Evolutionary conservation across 2,113 vertebrate genomes (phyloP), one percentile per base, ranked within the genome.

Genomic region (Circaetus gallicus): DNA sequence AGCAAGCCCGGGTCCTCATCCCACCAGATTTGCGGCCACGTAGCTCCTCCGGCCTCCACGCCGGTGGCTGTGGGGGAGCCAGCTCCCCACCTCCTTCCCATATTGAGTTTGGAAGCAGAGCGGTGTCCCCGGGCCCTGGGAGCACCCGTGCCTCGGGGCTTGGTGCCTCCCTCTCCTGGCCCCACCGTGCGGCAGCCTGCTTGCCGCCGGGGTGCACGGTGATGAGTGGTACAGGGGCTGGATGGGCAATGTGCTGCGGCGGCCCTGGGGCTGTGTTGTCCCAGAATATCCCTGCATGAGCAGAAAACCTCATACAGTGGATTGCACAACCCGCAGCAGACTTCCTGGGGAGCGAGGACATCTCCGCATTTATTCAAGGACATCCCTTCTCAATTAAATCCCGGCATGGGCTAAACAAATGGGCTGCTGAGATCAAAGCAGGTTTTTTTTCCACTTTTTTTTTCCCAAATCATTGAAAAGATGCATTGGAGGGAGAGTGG

Each of bases 321-420:
- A 34, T 61, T 67, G 82, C 50, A 47, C 47, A 49, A 34, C 62
- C 73, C 4, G 9, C 74, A 38, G 86, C 56, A 73, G 95, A 53
- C 53, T 72, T 94, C 87, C 88, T 2, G 15, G 70, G 89, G 78
- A 94, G 89, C 5, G 79, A 95, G 95, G 82, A 76, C 86, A 55
- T 78, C 79, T 86, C 87, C 0, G 26, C 84, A 20, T 84, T 82
- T 93, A 77, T 95, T 96, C 96, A 95, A 91, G 95, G 96, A 93
- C 93, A 58, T 82, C 91, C 74, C 69, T 95, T 79, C 77, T 89
- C 91, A 89, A 71, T 70, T 95, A 95, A 96, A 93, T 87, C 96
- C 91, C 58, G 24, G 95, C 91, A 81, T 63, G 31, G 93, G 65
- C 83, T 62, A 79, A 92, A 67, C 87, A 95, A 97, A 93, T 18